Evolutionary conservation across 2,113 vertebrate genomes (phyloP), one percentile per base, ranked within the genome.

Genomic region (Antechinus flavipes): DNA sequence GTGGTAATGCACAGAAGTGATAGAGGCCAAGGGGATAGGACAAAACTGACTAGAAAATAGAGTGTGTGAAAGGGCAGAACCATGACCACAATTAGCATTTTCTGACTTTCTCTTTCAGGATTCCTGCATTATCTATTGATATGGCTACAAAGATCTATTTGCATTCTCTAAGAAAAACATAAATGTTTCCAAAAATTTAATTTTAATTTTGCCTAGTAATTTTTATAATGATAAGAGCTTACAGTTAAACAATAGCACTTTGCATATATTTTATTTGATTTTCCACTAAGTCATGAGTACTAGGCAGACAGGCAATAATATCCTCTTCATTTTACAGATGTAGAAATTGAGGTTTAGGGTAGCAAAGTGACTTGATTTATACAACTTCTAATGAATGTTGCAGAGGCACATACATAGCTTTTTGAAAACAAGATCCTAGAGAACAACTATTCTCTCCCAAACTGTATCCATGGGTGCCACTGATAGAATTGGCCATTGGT

Each of bases 281-380:
- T 84, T 84, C 16, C n/a, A 76, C 68, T 42, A 42, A 84, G 30
- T 7, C 61, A 14, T 76, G 5, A 16, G 30, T 14, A 35, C 11
- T 68, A 14, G 61, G 30, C 61, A 35, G 2, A 35, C 27, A 3
- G 30, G 35, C 1, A 8, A 49, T 42, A 46, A 10, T 47, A 0
- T 25, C 89, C 9, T 91, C 26, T 30, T 19, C 47, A 61, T 90
- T 94, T 94, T 89, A 55, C 90, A 95, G 42, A 58, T 16, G 93
- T 94, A 91, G 49, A 91, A 27, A 91, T 11, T n/a, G 84, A 95
- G 58, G 4, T 9, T 58, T 6, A 90, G 7, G 52, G 22, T 90
- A 53, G 55, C n/a, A 23, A 89, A 55, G 23, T 61, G 16, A 95
- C 47, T 93, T 84, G 42, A 42, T 19, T 76, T 84, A 42, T 84